Base-by-base conservation (phyloP, 2,888 invertebrate species). In the Isoperla grammatica region DNA sequence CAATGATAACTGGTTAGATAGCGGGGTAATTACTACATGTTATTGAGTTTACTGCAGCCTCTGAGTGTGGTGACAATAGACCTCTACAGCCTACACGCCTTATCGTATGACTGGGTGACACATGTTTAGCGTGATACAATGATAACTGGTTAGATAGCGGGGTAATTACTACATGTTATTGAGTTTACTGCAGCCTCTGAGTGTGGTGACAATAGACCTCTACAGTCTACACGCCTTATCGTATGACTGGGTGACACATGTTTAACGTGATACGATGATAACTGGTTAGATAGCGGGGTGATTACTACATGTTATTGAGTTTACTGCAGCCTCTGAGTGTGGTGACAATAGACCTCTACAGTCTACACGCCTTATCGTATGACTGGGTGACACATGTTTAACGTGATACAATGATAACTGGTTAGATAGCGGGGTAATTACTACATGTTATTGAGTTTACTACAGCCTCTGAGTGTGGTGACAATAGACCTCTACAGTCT, bases 91-190 rank as follows among this genome's bases (percentile, higher is more conserved):
- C 11, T 37, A 6, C 11, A n/a, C n/a, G n/a, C n/a, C n/a, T n/a
- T n/a, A n/a, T n/a, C n/a, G n/a, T n/a, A n/a, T n/a, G n/a, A n/a
- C n/a, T n/a, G n/a, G n/a, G n/a, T n/a, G n/a, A n/a, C n/a, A n/a
- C n/a, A n/a, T n/a, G n/a, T n/a, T n/a, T n/a, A n/a, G n/a, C n/a
- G n/a, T 49, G 49, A 49, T 49, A 29, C 35, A 29, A 49, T 49
- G 13, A 29, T 29, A 49, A 20, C 46, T 46, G 46, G 46, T 46
- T 46, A 46, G 46, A 22, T 49, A 49, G 29, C 13, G 13, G 49
- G 49, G 12, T 49, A 49, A 49, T 49, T 49, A 45, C 17, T n/a
- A 46, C 20, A 46, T 46, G 46, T 46, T 46, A 45, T 29, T 29
- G 29, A 29, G 29, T 29, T 29, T 29, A 8, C 29, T 29, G 8